Base-by-base conservation (phyloP, 2,797 vertebrate species). In the Schizopygopsis pylzovi region DNA sequence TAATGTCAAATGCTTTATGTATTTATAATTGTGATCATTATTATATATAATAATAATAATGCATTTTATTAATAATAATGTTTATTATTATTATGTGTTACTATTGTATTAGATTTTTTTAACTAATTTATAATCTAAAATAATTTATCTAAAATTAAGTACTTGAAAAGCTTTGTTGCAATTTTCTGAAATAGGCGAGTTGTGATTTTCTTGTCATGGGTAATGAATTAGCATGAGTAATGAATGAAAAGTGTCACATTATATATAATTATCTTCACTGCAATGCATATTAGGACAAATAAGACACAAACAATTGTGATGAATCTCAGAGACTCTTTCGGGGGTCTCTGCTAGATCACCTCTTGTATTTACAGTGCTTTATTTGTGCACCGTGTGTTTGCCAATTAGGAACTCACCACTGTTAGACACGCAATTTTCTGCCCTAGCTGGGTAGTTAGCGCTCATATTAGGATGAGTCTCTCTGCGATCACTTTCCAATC, bases 391-490 rank as follows among this genome's bases (percentile, higher is more conserved):
- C 89, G 86, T 91, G 90, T 90, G 92, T 93, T 94, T 92, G 89
- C 88, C 92, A 93, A 92, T 93, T 93, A 93, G 89, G 87, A 90
- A 87, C 92, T 93, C 92, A 93, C 91, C 94, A 92, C 93, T 93
- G 93, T 92, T 91, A 94, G 95, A 91, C 92, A 94, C 89, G 91
- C 89, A 91, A 94, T 95, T 94, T 94, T 92, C 89, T 90, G 92
- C 89, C 91, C 90, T 92, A 87, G 89, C 89, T 89, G 89, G 90
- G 91, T 91, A 91, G 92, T 92, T 94, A 95, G 92, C 92, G 73
- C 77, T 92, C 91, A 93, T 93, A 94, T 95, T 95, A 94, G 92
- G 89, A 89, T 47, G n/a, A 89, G 91, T 93, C 91, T 87, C 88
- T 86, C 88, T 92, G 91, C 92, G 90, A 92, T 92, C 92, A 90